Conservation (phyloP, 2,797 vertebrate genomes). For the Sylvilagus floridanus region DNA sequence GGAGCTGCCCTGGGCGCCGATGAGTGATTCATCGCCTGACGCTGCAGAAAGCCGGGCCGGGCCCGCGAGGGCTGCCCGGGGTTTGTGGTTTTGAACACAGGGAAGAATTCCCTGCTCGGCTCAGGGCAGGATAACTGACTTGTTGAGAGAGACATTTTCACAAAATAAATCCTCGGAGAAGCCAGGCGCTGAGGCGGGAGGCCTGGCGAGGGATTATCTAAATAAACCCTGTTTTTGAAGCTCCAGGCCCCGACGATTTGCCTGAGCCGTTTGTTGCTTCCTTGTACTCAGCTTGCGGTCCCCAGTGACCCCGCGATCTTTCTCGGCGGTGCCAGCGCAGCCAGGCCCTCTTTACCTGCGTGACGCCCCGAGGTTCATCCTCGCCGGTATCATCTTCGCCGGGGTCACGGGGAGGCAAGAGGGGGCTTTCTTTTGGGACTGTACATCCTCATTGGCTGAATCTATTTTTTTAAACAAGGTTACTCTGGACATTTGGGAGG, state of each 20-base stretch:
- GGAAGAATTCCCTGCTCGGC: conserved; percentile 76
- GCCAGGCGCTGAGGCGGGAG: conserved; percentile 79
- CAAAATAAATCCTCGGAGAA: conserved; percentile 84
- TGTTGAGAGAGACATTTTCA: conserved; percentile 84
- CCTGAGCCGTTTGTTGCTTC: conserved; percentile 73
- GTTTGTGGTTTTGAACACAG: conserved; percentile 80
- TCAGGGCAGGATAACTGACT: conserved; percentile 81
- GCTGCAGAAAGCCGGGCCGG: conserved; percentile 69
- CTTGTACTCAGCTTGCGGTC: conserved; percentile 54
- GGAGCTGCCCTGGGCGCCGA: neutral
- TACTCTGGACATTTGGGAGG: neutral
- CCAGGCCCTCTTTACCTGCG: neutral
- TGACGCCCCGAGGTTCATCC: neutral
- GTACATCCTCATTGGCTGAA: neutral
- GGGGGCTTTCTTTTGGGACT: neutral
- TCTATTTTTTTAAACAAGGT: neutral
- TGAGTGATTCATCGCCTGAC: conserved; percentile 81
- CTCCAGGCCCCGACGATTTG: conserved; percentile 63
- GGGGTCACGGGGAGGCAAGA: neutral
- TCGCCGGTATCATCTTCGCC: neutral
- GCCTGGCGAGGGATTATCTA: conserved; percentile 81
- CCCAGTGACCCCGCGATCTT: conserved; percentile 47
- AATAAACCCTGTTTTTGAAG: conserved; percentile 81
- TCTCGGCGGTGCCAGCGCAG: neutral
- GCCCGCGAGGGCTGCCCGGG: conserved; percentile 71